A percentile compares a stretch with the other conserved stretches of the same genome.
Conservation (phyloP, 2,797 vertebrate genomes). For the Chloroceryle amazona region DNA sequence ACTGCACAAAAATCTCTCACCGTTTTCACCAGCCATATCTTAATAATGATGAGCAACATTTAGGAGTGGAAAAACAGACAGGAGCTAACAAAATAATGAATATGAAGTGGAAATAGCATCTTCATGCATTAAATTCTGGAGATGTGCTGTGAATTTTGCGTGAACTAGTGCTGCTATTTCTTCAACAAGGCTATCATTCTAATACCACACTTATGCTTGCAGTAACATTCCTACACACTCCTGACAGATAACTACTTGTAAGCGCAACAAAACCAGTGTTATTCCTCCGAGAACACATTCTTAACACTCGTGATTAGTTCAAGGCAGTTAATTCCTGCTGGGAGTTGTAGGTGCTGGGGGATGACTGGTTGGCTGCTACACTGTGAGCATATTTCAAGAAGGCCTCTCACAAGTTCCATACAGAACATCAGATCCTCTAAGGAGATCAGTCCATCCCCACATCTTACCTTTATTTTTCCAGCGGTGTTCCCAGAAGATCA, state of each 20-base stretch:
- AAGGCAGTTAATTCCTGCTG: constrained; percentile 1
- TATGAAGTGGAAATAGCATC: background rate
- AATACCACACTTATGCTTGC: background rate
- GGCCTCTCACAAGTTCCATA: background rate
- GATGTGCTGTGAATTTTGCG: background rate
- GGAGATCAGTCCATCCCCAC: background rate
- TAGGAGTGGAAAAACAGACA: background rate
- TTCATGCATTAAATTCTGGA: background rate
- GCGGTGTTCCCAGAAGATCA: constrained; percentile 1
- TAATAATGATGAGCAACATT: background rate
- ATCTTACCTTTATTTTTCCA: background rate
- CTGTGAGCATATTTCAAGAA: background rate
- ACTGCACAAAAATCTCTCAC: background rate
- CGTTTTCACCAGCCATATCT: background rate
- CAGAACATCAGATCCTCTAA: background rate
- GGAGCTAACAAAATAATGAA: background rate
- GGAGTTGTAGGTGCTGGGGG: background rate
- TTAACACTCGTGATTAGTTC: background rate
- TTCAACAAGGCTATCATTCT: background rate
- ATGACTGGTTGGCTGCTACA: background rate
- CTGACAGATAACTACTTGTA: background rate
- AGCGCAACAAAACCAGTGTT: background rate
- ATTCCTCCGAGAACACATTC: background rate
- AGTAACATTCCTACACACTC: background rate
- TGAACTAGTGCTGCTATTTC: background rate